Percentiles rank a stretch among this genome's conserved stretches.
phyloP scores from a whole-genome alignment of 2,113 vertebrate genomes.

The Sclerurus mexicanus region DNA sequence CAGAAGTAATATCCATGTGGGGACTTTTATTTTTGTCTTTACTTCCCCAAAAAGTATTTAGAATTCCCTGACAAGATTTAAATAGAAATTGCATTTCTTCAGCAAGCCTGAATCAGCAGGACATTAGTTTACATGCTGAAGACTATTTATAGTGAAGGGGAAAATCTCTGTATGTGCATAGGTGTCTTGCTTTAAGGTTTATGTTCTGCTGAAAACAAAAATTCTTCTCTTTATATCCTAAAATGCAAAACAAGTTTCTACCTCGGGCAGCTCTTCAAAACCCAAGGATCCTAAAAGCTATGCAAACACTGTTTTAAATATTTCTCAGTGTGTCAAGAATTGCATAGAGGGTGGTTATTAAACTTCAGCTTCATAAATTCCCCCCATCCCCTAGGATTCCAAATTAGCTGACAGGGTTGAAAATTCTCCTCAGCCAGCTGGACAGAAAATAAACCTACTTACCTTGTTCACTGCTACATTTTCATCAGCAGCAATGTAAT shows the following conservation, averaged over 20 bases:
- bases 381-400: not conserved
- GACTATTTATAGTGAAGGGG: not conserved
- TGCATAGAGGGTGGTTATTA: not conserved
- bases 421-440: not conserved
- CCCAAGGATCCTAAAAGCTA: not conserved
- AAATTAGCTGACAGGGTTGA: not conserved
- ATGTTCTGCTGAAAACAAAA: not conserved
- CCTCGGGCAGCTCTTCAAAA: not conserved
- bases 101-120: slow-evolving; percentile 12
- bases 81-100: slow-evolving; percentile 27
- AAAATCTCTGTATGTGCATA: not conserved
- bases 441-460: not conserved
- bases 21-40: not conserved
- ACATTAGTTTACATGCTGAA: not conserved
- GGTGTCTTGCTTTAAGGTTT: not conserved
- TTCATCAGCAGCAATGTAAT: not conserved
- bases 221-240: not conserved
- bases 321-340: not conserved
- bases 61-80: not conserved
- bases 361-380: not conserved
- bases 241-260: not conserved
- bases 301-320: not conserved
- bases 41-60: not conserved
- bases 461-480: not conserved
- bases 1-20: not conserved